phyloP scores from a whole-genome alignment of 2,797 vertebrate species.

The Chrysocyon brachyurus region DNA sequence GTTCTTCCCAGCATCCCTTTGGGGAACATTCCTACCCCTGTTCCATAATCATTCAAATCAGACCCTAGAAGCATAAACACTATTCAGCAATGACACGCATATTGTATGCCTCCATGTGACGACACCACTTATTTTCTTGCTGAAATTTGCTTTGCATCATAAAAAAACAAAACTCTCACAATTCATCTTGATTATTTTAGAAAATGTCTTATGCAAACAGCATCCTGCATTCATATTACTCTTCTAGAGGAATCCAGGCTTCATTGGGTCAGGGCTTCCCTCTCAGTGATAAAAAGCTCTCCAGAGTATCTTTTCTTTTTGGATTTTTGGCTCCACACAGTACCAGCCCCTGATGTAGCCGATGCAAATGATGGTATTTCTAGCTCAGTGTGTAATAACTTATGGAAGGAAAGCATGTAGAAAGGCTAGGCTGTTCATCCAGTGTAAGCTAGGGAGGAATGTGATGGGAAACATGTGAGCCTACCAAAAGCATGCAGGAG shows the following conservation, averaged over 20 bases:
- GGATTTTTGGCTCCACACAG: neutral
- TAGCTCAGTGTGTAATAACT: neutral
- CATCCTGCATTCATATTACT: neutral
- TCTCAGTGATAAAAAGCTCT: constrained; percentile 20
- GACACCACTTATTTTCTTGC: constrained; percentile 17
- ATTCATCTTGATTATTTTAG: neutral
- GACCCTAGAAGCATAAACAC: constrained; percentile 12
- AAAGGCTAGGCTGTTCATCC: neutral
- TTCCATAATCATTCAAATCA: constrained; percentile 2
- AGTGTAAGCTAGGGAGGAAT: neutral
- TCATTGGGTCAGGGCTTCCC: neutral
- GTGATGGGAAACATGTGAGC: neutral
- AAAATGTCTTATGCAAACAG: neutral
- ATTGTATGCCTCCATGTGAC: neutral
- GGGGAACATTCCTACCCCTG: neutral
- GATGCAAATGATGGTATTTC: neutral
- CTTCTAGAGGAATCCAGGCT: neutral
- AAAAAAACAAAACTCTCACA: constrained; percentile 17
- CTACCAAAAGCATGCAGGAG: neutral
- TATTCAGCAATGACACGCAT: neutral
- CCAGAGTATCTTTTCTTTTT: neutral
- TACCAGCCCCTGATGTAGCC: neutral
- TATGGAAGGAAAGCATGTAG: neutral
- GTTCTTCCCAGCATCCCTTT: constrained; percentile 27
- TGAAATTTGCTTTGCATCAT: constrained; percentile 58